phyloP scores from a whole-genome alignment of 2,113 vertebrate species.

The Calyptommatus sinebrachiatus region DNA sequence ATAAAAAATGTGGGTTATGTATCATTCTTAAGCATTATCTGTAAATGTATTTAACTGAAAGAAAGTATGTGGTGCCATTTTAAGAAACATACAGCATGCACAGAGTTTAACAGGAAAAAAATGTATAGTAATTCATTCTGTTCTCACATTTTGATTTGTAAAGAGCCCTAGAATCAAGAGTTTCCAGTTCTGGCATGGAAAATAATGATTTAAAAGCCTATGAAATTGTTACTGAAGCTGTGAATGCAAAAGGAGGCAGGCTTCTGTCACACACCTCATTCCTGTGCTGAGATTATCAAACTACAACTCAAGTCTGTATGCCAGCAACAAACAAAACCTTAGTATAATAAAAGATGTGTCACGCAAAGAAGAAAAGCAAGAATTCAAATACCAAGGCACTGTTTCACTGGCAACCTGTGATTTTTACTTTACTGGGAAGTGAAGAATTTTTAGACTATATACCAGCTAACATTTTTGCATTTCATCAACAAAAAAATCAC shows the following conservation, averaged over 20 bases:
- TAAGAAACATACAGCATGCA: background rate
- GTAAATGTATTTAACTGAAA: no score
- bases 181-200: background rate
- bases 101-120: background rate
- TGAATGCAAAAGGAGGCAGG: background rate
- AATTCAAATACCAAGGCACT: background rate
- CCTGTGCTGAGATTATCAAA: background rate
- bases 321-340: background rate
- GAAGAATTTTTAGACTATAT: background rate
- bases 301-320: background rate
- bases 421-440: slow-evolving; percentile 15
- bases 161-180: background rate
- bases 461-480: background rate
- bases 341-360: background rate
- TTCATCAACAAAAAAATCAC: background rate
- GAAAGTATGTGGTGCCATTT: background rate
- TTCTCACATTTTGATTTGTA: background rate
- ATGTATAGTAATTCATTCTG: background rate
- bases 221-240: background rate
- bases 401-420: background rate
- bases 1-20: background rate
- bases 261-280: background rate
- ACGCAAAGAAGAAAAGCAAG: background rate
- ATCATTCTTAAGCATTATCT: background rate
- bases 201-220: background rate